Percentiles rank a stretch among this genome's conserved stretches.
Conservation (phyloP, 2,113 vertebrate genomes). For the Paramisgurnus dabryanus region DNA sequence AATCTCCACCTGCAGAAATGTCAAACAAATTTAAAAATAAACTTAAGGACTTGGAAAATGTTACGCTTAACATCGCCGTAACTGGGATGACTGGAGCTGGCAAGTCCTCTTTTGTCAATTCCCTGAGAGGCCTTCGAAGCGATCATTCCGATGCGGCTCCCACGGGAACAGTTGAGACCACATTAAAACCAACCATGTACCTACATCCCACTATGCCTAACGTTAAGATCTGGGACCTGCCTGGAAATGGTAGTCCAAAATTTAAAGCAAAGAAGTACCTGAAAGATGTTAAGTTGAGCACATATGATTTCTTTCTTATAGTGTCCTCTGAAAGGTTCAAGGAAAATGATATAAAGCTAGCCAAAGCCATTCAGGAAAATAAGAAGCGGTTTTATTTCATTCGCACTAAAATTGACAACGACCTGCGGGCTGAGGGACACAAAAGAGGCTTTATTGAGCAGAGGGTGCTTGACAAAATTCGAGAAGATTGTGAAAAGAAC, state of each 20-base stretch:
- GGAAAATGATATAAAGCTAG: slow-evolving; percentile 50
- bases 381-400: slow-evolving; percentile 63
- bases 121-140: slow-evolving; percentile 51
- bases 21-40: neutral
- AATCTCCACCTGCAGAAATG: neutral
- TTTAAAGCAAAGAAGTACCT: slow-evolving; percentile 54
- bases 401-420: slow-evolving; percentile 61
- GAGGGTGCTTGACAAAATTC: slow-evolving; percentile 26
- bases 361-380: slow-evolving; percentile 38
- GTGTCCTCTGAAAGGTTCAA: slow-evolving; percentile 53
- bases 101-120: slow-evolving; percentile 59
- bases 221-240: slow-evolving; percentile 59
- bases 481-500: slow-evolving; percentile 45
- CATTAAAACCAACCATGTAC: slow-evolving; percentile 38
- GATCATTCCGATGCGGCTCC: slow-evolving; percentile 42
- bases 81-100: slow-evolving; percentile 56
- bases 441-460: neutral
- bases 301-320: slow-evolving; percentile 62
- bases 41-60: slow-evolving; percentile 3
- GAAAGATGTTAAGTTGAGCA: slow-evolving; percentile 39
- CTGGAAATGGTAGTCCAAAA: slow-evolving; percentile 51
- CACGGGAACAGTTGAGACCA: slow-evolving; percentile 53
- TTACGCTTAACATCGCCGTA: slow-evolving; percentile 55
- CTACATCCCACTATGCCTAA: slow-evolving; percentile 52
- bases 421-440: slow-evolving; percentile 38